Percentiles rank a stretch among this genome's conserved stretches.
These are phyloP conservation scores for Heliconius ethilla DNA, from an alignment of 2,888 invertebrate species.

Conservation along the genomic window DNA sequence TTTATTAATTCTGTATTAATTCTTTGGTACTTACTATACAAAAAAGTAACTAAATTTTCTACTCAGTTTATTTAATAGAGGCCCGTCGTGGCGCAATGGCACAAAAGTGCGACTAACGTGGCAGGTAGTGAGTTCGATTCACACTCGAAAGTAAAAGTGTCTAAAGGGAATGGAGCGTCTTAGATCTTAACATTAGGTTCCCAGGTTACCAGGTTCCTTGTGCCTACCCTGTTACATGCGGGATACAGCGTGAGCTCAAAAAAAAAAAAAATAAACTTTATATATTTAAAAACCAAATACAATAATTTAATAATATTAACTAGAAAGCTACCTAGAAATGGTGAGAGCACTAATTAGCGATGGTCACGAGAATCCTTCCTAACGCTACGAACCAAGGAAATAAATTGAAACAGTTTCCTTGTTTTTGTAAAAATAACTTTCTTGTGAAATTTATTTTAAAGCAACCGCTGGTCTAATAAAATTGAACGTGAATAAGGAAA, in stretches of 20 bases:
- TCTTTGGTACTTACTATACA: background rate
- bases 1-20: background rate
- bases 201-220: no score
- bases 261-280: background rate
- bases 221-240: no score
- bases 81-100: no score
- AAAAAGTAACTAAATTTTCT: no score
- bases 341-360: conserved; percentile 33
- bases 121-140: no score
- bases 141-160: no score
- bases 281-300: background rate
- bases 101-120: no score
- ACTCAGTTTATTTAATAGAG: no score
- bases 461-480: background rate
- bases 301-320: background rate
- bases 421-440: conserved; percentile 22
- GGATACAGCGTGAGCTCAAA: no score
- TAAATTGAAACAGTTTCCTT: conserved; percentile 27
- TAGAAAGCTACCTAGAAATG: background rate
- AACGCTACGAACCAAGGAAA: conserved; percentile 28
- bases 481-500: background rate
- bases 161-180: no score
- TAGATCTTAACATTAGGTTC: no score
- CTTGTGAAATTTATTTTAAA: conserved; percentile 6
- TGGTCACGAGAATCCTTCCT: conserved; percentile 27